Conservation (phyloP, 2,888 invertebrate species). For the Eudasyphora cyanicolor region DNA sequence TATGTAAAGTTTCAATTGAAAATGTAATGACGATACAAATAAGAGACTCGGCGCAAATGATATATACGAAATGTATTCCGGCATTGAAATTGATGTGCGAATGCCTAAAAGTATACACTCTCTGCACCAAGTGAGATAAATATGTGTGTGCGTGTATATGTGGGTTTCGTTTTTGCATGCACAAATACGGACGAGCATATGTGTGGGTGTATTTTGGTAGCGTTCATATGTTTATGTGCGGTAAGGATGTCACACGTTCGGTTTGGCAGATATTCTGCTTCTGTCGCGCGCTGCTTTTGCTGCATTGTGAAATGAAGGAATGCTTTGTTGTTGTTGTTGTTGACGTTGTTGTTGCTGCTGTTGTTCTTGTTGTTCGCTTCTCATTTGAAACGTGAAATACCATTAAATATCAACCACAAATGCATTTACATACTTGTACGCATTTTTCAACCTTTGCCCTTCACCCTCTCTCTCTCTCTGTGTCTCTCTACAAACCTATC, state of each 20-base stretch:
- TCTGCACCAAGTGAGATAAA: background rate
- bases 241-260: slow-evolving; percentile 44
- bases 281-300: background rate
- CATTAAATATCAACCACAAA: slow-evolving; percentile 60
- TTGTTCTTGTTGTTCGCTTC: background rate
- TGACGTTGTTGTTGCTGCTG: too few species aligned
- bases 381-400: slow-evolving; percentile 56
- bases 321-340: slow-evolving; percentile 39
- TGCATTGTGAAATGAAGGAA: slow-evolving; percentile 38
- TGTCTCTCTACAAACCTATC: too few species aligned
- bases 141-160: background rate
- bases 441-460: too few species aligned
- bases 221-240: background rate
- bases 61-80: background rate
- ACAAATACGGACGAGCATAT: too few species aligned
- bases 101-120: slow-evolving; percentile 34
- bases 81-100: background rate
- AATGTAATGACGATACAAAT: slow-evolving; percentile 40
- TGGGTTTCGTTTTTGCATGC: background rate
- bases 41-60: background rate
- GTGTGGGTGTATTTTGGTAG: background rate
- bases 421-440: slow-evolving; percentile 48
- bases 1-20: slow-evolving; percentile 27
- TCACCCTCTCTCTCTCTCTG: too few species aligned
- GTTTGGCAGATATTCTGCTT: slow-evolving; percentile 12